Conservation (phyloP, 2,797 vertebrate species). For the Prionace glauca region DNA sequence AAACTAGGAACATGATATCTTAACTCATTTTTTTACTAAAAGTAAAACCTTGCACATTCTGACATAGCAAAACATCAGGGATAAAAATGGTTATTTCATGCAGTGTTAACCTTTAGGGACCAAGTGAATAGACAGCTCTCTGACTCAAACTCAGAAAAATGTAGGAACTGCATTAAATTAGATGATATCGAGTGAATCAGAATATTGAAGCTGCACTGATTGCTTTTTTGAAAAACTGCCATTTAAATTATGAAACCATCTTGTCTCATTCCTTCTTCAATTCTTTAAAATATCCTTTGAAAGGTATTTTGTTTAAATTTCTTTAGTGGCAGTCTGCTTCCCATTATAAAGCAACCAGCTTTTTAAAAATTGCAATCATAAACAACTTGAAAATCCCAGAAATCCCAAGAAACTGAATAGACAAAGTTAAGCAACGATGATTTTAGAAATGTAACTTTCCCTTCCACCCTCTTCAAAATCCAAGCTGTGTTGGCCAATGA, state of each 20-base stretch:
- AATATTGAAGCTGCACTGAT: background rate
- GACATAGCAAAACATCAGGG: background rate
- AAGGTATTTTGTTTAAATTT: background rate
- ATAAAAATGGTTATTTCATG: background rate
- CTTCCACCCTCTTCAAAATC: background rate
- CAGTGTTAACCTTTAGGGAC: background rate
- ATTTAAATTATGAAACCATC: background rate
- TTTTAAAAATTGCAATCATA: background rate
- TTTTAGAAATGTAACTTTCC: background rate
- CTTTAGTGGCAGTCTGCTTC: background rate
- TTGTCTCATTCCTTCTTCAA: background rate
- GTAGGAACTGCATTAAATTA: background rate
- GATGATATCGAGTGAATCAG: background rate
- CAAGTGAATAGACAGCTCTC: background rate
- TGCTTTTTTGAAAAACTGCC: background rate
- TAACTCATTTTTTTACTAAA: conserved; percentile 39
- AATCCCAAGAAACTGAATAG: background rate
- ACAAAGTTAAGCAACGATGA: background rate
- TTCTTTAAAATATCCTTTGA: background rate
- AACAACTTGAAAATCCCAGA: background rate
- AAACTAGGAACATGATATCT: conserved; percentile 41
- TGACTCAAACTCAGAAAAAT: background rate
- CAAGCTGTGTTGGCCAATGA: background rate
- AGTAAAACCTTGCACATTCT: too few species aligned
- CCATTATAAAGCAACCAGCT: background rate